A percentile compares a stretch with the other conserved stretches of the same genome.
These are phyloP conservation scores for Macrosoma leucophasiata DNA, from an alignment of 2,888 invertebrate species.

Conservation along the genomic window DNA sequence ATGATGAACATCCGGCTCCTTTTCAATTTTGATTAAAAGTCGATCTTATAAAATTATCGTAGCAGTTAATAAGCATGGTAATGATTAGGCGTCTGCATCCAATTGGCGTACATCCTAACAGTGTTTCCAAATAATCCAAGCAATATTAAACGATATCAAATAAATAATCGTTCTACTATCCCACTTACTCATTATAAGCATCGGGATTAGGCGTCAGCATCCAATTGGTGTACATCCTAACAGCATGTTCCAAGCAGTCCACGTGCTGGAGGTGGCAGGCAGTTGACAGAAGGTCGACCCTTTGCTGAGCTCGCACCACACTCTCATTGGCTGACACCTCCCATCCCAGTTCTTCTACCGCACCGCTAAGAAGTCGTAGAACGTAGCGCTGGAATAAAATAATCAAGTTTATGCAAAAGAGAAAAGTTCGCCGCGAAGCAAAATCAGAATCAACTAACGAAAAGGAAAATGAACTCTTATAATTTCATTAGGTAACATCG, in stretches of 20 bases:
- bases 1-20: too few species aligned
- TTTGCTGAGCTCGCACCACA: constrained; percentile 81
- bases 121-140: constrained; percentile 83
- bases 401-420: background rate
- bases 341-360: constrained; percentile 83
- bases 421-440: background rate
- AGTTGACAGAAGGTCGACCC: constrained; percentile 82
- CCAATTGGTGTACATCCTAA: constrained; percentile 84
- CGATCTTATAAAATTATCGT: too few species aligned
- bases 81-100: constrained; percentile 81
- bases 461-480: too few species aligned
- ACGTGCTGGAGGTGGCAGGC: constrained; percentile 85
- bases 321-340: constrained; percentile 77
- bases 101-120: constrained; percentile 82
- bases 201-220: constrained; percentile 82
- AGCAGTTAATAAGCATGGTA: too few species aligned
- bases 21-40: too few species aligned
- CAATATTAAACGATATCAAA: background rate
- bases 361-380: constrained; percentile 77
- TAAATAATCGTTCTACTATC: too few species aligned
- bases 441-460: too few species aligned
- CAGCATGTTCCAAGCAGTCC: constrained; percentile 84
- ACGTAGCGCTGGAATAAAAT: constrained; percentile 77
- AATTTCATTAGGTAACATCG: too few species aligned
- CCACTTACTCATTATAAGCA: constrained; percentile 82